phyloP scores from a whole-genome alignment of 2,888 invertebrate genomes.

The Stenotaenia linearis region DNA sequence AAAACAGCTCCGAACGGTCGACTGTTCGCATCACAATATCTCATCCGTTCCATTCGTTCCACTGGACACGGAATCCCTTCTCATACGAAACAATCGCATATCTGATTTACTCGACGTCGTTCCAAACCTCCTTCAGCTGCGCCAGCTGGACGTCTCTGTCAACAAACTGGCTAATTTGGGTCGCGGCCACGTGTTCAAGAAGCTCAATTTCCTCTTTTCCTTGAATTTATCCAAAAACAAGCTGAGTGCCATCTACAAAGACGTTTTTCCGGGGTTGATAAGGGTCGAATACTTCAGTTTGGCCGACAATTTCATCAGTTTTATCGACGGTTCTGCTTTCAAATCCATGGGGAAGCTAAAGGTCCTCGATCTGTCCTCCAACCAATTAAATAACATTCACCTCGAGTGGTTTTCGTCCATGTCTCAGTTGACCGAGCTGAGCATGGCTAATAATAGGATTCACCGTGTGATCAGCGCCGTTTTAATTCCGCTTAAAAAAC shows the following conservation, averaged over 20 bases:
- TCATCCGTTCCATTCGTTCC: conserved; percentile 43
- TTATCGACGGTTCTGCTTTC: conserved; percentile 47
- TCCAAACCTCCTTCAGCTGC: conserved; percentile 42
- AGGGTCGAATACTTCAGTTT: conserved; percentile 44
- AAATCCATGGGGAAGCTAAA: conserved; percentile 44
- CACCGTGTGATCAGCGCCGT: conserved; percentile 39
- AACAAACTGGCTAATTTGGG: conserved; percentile 46
- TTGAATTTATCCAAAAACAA: conserved; percentile 47
- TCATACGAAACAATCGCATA: conserved; percentile 44
- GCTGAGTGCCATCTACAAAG: conserved; percentile 43
- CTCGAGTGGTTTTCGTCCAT: conserved; percentile 48
- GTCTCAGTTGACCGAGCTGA: conserved; percentile 42
- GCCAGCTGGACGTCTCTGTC: conserved; percentile 46
- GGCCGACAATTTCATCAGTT: conserved; percentile 44
- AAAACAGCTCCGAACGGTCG: conserved; percentile 41
- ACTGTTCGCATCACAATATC: conserved; percentile 44
- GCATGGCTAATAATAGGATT: conserved; percentile 45
- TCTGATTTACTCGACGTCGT: conserved; percentile 42
- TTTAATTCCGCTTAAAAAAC: conserved; percentile 39
- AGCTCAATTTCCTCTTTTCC: conserved; percentile 42
- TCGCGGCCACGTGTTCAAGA: conserved; percentile 44
- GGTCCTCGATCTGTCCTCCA: conserved; percentile 44
- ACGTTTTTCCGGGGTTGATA: conserved; percentile 38
- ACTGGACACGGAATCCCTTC: conserved; percentile 43
- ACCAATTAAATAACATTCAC: conserved; percentile 45